phyloP scores from a whole-genome alignment of 2,888 invertebrate genomes.

The Acrocyrtus sp. region DNA sequence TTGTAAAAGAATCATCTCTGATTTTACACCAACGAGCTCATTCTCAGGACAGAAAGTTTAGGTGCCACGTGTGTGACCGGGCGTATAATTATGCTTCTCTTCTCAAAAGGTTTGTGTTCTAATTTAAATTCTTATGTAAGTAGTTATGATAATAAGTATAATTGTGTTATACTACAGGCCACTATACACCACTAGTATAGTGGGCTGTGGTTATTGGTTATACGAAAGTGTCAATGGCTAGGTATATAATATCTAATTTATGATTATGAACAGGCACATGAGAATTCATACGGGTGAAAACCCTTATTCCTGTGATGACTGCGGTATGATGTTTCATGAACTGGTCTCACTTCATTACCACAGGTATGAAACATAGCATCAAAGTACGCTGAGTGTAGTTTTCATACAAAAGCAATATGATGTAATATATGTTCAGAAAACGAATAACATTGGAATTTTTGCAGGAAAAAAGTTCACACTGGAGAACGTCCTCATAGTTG shows the following conservation, averaged over 20 bases:
- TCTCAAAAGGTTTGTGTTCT: slow-evolving; percentile 60
- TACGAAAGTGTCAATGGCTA: background rate
- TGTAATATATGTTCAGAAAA: no score
- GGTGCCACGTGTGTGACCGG: slow-evolving; percentile 59
- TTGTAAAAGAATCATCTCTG: slow-evolving; percentile 60
- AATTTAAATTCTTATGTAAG: no score
- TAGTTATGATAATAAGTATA: no score
- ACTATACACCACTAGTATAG: no score
- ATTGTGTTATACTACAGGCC: no score
- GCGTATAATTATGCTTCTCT: slow-evolving; percentile 63
- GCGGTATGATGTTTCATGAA: slow-evolving; percentile 61
- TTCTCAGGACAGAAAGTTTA: slow-evolving; percentile 59
- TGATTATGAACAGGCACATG: slow-evolving; percentile 39
- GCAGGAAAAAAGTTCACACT: slow-evolving; percentile 62
- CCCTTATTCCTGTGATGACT: slow-evolving; percentile 60
- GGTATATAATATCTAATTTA: no score
- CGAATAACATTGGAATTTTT: no score
- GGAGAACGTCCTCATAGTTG: slow-evolving; percentile 62
- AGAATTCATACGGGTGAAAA: slow-evolving; percentile 56
- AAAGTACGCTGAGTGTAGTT: no score
- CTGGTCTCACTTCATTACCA: slow-evolving; percentile 62
- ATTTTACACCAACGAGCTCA: slow-evolving; percentile 62
- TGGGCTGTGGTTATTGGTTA: no score
- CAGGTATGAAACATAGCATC: no score
- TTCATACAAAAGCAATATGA: no score